phyloP scores from a whole-genome alignment of 2,888 invertebrate genomes.

The Noctua comes region DNA sequence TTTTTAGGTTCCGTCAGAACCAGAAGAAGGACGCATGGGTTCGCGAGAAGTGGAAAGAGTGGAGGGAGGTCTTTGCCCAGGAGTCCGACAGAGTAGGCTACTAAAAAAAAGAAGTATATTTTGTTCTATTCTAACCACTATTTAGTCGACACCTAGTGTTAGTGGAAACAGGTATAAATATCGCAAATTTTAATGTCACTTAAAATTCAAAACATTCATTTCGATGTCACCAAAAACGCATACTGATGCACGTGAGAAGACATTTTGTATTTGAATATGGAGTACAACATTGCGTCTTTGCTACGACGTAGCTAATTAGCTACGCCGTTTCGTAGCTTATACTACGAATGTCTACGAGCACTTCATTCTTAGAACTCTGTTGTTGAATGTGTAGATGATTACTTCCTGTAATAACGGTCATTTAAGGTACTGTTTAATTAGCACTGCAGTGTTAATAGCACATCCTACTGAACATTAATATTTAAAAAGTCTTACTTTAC shows the following conservation, averaged over 20 bases:
- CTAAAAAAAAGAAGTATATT: neutral
- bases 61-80: no score
- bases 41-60: no score
- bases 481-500: neutral
- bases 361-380: slow-evolving; percentile 1
- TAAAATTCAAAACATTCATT: neutral
- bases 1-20: no score
- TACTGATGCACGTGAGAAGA: neutral
- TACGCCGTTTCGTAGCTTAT: slow-evolving; percentile 35
- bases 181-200: neutral
- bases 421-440: neutral
- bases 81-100: no score
- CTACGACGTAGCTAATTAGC: slow-evolving; percentile 47
- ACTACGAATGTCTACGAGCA: slow-evolving; percentile 10
- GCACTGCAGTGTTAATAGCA: neutral
- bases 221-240: neutral
- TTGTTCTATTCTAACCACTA: neutral
- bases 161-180: neutral
- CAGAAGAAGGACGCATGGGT: no score
- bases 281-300: slow-evolving; percentile 7
- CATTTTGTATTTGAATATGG: slow-evolving; percentile 2
- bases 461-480: neutral
- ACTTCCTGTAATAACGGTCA: neutral
- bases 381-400: neutral
- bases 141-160: neutral